These are phyloP conservation scores for Cyphomyrus discorhynchus DNA, from an alignment of 2,113 vertebrate genomes.

Conservation along the genomic window DNA sequence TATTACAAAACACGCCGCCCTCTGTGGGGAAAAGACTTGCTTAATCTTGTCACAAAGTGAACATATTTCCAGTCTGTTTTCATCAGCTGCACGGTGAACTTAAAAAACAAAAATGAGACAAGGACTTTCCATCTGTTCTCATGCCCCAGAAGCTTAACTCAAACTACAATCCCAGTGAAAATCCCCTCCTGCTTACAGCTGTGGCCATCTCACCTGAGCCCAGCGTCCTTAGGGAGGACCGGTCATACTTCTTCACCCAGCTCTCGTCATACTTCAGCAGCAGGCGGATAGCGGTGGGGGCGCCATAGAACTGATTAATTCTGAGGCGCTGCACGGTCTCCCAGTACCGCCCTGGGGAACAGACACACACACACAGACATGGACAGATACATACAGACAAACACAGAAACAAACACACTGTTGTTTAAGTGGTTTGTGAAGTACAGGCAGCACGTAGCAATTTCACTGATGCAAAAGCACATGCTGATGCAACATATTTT, in stretches of 20 bases:
- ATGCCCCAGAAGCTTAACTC: not conserved
- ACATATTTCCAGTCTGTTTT: not conserved
- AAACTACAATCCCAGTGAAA: not conserved
- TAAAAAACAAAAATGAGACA: not conserved
- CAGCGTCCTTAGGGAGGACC: slow-evolving; percentile 77
- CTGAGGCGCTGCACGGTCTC: slow-evolving; percentile 76
- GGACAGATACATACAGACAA: not conserved
- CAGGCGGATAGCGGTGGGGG: slow-evolving; percentile 78
- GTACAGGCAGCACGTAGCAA: not conserved
- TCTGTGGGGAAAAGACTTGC: not conserved
- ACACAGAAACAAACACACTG: not conserved
- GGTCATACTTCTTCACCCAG: slow-evolving; percentile 84
- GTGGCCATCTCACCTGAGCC: slow-evolving; percentile 69
- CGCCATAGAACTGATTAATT: slow-evolving; percentile 85
- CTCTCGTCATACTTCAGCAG: slow-evolving; percentile 74
- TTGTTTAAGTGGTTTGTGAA: not conserved
- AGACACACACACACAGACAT: slow-evolving; percentile 23
- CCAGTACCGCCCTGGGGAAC: slow-evolving; percentile 80
- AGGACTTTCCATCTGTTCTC: not conserved
- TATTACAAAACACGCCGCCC: not conserved
- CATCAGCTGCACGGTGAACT: not conserved
- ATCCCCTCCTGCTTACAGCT: not conserved
- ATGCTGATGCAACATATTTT: not conserved
- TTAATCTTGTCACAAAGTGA: not conserved
- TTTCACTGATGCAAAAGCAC: not conserved